Percentiles rank a stretch among this genome's conserved stretches.
Conservation (phyloP, 2,888 invertebrate genomes). For the Oscheius myriophilus region DNA sequence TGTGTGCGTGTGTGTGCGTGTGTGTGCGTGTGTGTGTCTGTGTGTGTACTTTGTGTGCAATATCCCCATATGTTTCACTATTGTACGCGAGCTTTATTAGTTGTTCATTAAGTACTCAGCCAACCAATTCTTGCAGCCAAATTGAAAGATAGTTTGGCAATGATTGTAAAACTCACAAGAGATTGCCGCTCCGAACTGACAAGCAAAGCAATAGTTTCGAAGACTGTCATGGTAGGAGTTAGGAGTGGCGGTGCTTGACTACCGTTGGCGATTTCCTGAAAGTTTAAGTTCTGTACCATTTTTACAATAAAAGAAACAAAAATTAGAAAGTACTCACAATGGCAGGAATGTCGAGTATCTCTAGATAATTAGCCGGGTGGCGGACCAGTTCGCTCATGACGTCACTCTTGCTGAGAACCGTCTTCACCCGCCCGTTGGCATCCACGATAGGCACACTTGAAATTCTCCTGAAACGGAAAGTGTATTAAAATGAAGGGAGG, state of each 20-base stretch:
- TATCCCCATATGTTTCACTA: no score
- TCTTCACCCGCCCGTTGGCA: constrained; percentile 46
- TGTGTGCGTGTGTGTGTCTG: no score
- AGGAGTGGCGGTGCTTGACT: constrained; percentile 35
- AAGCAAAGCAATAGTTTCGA: constrained; percentile 52
- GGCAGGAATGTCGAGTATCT: constrained; percentile 52
- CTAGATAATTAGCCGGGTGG: constrained; percentile 52
- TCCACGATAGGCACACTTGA: constrained; percentile 60
- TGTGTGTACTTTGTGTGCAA: no score
- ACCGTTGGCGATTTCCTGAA: constrained; percentile 39
- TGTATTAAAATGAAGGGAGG: neutral
- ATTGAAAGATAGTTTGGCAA: no score
- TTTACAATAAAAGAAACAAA: neutral
- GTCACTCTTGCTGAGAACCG: constrained; percentile 55
- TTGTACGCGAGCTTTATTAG: no score
- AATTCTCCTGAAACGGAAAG: constrained; percentile 39
- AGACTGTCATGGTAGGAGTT: constrained; percentile 45
- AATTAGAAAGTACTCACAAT: constrained; percentile 29
- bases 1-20: no score
- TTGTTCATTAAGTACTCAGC: no score
- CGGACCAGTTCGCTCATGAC: constrained; percentile 55
- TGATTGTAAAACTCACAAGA: constrained; percentile 31
- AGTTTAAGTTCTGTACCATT: neutral
- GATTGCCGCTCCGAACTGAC: constrained; percentile 47
- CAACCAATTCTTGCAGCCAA: no score